Base-by-base conservation (phyloP, 2,888 invertebrate species). In the Nesidiocoris tenuis region DNA sequence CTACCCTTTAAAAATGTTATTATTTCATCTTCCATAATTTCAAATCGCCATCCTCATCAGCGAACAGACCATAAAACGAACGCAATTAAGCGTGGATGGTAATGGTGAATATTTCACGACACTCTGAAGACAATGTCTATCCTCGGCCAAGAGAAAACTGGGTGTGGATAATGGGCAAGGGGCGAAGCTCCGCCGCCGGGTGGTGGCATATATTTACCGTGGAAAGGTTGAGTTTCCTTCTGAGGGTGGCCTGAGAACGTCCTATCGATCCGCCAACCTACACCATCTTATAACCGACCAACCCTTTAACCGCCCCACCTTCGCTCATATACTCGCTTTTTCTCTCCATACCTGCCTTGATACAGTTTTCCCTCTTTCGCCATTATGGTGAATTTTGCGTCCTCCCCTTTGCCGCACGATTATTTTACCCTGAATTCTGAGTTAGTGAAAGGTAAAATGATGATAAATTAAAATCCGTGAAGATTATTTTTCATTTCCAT, bases 221-320 rank as follows among this genome's bases (percentile, higher is more conserved):
- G 22, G 61, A 61, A 61, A 61, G 25, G 21, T 65, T 16, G 61
- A 61, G 71, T 59, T 61, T 61, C 71, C 71, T 71, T 71, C 71
- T 61, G 71, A 61, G 71, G 71, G 71, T 19, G 57, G 57, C 70
- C 70, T 71, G 71, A 71, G 71, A 71, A 61, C 71, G 71, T 71
- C 67, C 67, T 75, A 75, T 75, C 75, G 75, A 75, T 75, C 75
- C 39, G 67, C 68, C 75, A 75, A 68, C 67, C 75, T 61, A 75
- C 75, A 75, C 75, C 75, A 67, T 75, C 75, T 75, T 75, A 75
- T 75, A 68, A 61, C 75, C 68, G 67, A 75, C 75, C 68, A 75
- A 75, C 75, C 75, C 75, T 75, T 75, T 75, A 39, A 75, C 75
- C 61, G 57, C 61, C 71, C 71, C n/a, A 61, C 61, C 22, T 71